phyloP scores from a whole-genome alignment of 2,113 vertebrate genomes.

The Dascyllus trimaculatus region DNA sequence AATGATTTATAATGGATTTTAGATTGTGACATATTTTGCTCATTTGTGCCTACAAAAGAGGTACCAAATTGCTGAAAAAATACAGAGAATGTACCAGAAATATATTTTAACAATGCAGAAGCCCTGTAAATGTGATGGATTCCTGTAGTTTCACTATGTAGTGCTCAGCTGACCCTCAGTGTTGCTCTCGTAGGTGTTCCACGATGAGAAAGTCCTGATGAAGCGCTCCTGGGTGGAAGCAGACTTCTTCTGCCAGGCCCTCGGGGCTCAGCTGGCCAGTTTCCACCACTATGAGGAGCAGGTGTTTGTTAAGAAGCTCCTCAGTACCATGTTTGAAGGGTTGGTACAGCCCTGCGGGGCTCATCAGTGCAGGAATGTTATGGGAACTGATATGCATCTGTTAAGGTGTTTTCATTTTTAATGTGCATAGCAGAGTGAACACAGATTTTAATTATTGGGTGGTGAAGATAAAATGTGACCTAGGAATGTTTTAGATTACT shows the following conservation, averaged over 20 bases:
- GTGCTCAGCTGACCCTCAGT: constrained; percentile 11
- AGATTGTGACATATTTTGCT: too few relatives aligned
- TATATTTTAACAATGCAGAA: too few relatives aligned
- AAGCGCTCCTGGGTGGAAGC: constrained; percentile 95
- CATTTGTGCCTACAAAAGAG: too few relatives aligned
- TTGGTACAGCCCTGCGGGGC: constrained; percentile 77
- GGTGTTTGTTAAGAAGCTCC: constrained; percentile 89
- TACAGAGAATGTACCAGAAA: too few relatives aligned
- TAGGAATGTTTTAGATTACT: neutral
- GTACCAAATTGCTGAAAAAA: too few relatives aligned
- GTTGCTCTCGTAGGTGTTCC: constrained; percentile 89
- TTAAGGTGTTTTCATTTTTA: constrained; percentile 11
- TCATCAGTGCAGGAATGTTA: constrained; percentile 34
- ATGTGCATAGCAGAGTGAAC: neutral
- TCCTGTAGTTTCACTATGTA: constrained; percentile 2
- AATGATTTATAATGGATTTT: too few relatives aligned
- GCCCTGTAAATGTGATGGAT: neutral
- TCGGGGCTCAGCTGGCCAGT: constrained; percentile 93
- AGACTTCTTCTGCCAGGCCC: constrained; percentile 92
- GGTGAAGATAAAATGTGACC: neutral
- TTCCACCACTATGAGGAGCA: constrained; percentile 93
- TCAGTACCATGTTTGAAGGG: constrained; percentile 91
- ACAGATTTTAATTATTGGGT: constrained; percentile 4
- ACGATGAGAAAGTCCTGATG: constrained; percentile 93
- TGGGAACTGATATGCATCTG: constrained; percentile 1